These are phyloP conservation scores for Pipistrellus nathusii DNA, from an alignment of 2,797 vertebrate species.

Conservation along the genomic window DNA sequence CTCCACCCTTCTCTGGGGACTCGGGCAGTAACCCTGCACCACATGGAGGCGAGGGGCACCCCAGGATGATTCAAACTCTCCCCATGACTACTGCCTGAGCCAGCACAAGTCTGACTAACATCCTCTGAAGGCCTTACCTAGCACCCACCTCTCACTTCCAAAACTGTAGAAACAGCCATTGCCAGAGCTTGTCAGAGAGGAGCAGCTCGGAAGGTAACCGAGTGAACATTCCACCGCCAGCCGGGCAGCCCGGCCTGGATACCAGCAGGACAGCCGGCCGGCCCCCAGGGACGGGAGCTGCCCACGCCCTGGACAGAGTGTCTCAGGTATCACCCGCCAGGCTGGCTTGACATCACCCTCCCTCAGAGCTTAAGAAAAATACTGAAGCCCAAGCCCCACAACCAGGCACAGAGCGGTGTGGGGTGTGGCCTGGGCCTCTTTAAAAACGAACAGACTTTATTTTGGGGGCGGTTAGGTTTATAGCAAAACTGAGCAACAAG, in stretches of 20 bases:
- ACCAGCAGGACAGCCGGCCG: neutral
- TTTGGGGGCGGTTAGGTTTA: neutral
- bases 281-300: neutral
- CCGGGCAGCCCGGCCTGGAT: neutral
- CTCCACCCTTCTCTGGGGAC: neutral
- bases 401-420: neutral
- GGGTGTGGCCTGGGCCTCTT: neutral
- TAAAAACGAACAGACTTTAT: neutral
- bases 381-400: neutral
- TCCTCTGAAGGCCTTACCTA: neutral
- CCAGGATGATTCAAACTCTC: slow-evolving; percentile 14
- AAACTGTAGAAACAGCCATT: neutral
- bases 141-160: neutral
- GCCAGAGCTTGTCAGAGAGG: neutral
- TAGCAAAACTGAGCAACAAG: neutral
- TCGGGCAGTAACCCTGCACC: neutral
- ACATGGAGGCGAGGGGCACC: neutral
- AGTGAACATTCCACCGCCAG: neutral
- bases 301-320: neutral
- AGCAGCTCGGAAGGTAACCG: no score
- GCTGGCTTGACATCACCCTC: neutral
- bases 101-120: neutral
- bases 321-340: slow-evolving; percentile 1
- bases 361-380: neutral
- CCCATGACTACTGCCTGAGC: neutral